phyloP scores from a whole-genome alignment of 30 jellyfish, hydroid and myxozoan genomes.

The Turritopsis rubra region DNA sequence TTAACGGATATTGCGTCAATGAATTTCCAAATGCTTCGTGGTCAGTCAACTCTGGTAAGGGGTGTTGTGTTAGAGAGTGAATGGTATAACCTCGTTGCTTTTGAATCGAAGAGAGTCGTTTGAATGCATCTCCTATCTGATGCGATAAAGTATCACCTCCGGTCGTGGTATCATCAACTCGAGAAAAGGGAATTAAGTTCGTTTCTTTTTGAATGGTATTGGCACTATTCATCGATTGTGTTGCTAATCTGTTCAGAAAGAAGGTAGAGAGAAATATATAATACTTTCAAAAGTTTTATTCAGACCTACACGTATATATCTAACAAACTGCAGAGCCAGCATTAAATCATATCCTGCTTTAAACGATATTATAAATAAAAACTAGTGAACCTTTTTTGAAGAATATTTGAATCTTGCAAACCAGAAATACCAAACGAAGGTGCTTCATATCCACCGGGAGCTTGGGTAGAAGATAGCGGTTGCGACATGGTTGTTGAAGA shows the following conservation, averaged over 20 bases:
- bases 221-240: background rate
- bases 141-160: background rate
- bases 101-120: background rate
- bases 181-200: background rate
- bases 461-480: conserved; percentile 25
- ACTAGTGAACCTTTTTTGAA: background rate
- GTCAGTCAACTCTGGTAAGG: conserved; percentile 15
- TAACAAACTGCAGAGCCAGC: background rate
- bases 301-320: too few species aligned
- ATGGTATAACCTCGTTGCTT: background rate
- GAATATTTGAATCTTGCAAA: background rate
- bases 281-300: too few species aligned
- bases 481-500: conserved; percentile 6
- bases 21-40: background rate
- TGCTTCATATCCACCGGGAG: conserved; percentile 19
- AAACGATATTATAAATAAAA: too few species aligned
- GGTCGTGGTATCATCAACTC: background rate
- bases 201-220: background rate
- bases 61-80: conserved; percentile 25
- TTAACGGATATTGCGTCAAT: conserved; percentile 27
- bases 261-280: background rate
- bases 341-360: too few species aligned
- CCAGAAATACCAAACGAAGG: conserved; percentile 21
- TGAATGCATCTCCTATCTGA: background rate
- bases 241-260: background rate